Evolutionary conservation across 2,113 vertebrate genomes (phyloP).

Genomic region (Pandion haliaetus): DNA sequence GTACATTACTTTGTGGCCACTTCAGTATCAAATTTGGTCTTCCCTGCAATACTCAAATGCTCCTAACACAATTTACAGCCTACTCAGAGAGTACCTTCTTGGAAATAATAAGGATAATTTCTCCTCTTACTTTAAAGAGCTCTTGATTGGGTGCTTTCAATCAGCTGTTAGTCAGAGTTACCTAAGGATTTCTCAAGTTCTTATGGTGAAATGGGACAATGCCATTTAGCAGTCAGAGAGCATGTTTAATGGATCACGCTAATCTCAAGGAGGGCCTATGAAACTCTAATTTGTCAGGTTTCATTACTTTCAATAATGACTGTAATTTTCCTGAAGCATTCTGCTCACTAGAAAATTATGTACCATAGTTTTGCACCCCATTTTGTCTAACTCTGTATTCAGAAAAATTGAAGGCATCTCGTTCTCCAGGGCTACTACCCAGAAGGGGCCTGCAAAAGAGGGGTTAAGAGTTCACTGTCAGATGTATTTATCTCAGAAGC

Average conservation of each 20-base stretch:
- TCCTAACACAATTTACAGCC: slow-evolving; percentile 50
- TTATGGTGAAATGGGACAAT: slow-evolving; percentile 13
- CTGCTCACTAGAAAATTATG: slow-evolving; percentile 43
- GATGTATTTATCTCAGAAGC: slow-evolving; percentile 20
- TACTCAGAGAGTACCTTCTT: slow-evolving; percentile 36
- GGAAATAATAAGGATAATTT: slow-evolving; percentile 58
- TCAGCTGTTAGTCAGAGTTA: slow-evolving; percentile 25
- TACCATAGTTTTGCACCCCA: slow-evolving; percentile 17
- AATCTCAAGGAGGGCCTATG: slow-evolving; percentile 57
- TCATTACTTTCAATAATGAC: slow-evolving; percentile 65
- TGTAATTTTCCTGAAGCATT: slow-evolving; percentile 50
- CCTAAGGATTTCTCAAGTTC: slow-evolving; percentile 11
- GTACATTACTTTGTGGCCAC: slow-evolving; percentile 37
- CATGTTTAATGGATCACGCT: slow-evolving; percentile 51
- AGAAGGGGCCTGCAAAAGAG: neutral
- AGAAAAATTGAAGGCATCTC: neutral
- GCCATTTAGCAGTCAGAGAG: slow-evolving; percentile 45
- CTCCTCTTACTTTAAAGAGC: slow-evolving; percentile 22
- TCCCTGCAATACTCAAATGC: slow-evolving; percentile 31
- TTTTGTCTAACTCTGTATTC: neutral
- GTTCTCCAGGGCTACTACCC: neutral
- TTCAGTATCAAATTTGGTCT: slow-evolving; percentile 48
- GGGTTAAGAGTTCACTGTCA: neutral
- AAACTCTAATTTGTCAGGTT: slow-evolving; percentile 64
- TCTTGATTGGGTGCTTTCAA: slow-evolving; percentile 32